Evolutionary conservation across 2,797 vertebrate genomes (phyloP).

Genomic region (Spondyliosoma cantharus): DNA sequence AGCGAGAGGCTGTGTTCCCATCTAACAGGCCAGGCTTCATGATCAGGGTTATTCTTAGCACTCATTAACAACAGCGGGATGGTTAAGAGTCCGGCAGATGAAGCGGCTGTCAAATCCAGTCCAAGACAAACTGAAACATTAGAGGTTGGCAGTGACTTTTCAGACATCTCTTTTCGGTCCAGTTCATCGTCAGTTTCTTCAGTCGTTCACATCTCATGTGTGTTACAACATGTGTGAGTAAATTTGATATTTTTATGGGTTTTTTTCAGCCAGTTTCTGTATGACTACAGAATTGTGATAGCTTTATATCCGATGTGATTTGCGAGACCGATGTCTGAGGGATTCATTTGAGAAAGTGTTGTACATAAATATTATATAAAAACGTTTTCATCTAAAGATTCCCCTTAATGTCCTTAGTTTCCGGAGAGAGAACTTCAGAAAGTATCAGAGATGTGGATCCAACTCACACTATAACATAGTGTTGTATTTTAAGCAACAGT

Average conservation of each 20-base stretch:
- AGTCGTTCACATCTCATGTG: background rate
- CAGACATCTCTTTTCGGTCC: background rate
- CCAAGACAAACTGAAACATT: background rate
- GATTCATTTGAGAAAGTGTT: background rate
- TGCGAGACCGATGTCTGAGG: conserved; percentile 15
- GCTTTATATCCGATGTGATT: conserved; percentile 11
- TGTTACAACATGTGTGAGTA: conserved; percentile 12
- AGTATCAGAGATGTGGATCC: background rate
- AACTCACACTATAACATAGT: background rate
- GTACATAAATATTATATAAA: conserved; percentile 20
- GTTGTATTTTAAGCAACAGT: conserved; percentile 20
- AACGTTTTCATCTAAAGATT: conserved; percentile 23
- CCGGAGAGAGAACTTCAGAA: background rate
- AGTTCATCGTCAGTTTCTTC: background rate
- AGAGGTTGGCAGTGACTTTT: background rate
- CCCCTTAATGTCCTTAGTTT: background rate
- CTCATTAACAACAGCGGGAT: background rate
- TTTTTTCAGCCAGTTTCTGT: conserved; percentile 13
- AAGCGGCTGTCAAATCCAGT: background rate
- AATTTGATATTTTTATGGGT: background rate
- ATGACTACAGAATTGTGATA: background rate
- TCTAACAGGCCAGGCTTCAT: conserved; percentile 11
- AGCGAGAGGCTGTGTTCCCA: background rate
- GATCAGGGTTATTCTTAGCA: background rate
- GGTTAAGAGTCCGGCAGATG: background rate